phyloP scores from a whole-genome alignment of 2,797 vertebrate species.

The Semotilus atromaculatus region DNA sequence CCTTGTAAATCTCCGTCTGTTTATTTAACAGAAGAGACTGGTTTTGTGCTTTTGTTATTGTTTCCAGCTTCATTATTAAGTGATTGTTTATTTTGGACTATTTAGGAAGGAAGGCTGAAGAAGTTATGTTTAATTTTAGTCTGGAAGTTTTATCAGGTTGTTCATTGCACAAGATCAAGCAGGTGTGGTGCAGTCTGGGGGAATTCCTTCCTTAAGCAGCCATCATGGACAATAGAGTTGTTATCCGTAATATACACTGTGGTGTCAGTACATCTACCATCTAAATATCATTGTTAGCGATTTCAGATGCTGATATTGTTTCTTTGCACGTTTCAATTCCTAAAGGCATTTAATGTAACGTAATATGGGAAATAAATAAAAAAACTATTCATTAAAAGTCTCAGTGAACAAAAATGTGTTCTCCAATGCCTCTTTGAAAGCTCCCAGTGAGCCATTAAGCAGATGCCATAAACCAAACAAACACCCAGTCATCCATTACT shows the following conservation, averaged over 20 bases:
- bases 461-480: constrained; percentile 18
- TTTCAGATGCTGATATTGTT: not conserved
- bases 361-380: not conserved
- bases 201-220: constrained; percentile 69
- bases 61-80: constrained; percentile 57
- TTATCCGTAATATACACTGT: constrained; percentile 43
- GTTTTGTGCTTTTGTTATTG: constrained; percentile 56
- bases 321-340: not conserved
- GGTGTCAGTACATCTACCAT: constrained; percentile 45
- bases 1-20: constrained; percentile 34
- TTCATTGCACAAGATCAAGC: constrained; percentile 62
- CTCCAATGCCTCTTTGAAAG: not conserved
- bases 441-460: constrained; percentile 10
- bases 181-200: constrained; percentile 72
- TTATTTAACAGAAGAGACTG: constrained; percentile 48
- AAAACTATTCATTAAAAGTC: not conserved
- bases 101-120: constrained; percentile 64
- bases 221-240: constrained; percentile 55
- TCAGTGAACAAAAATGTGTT: not conserved
- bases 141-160: constrained; percentile 67
- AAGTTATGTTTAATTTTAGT: constrained; percentile 74
- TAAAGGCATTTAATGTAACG: not conserved
- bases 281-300: constrained; percentile 18
- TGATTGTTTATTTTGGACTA: constrained; percentile 64
- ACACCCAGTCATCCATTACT: not conserved